Percentiles rank a stretch among this genome's conserved stretches.
Evolutionary conservation across 2,888 invertebrate genomes (phyloP).

Genomic region (Capitulum mitella): DNA sequence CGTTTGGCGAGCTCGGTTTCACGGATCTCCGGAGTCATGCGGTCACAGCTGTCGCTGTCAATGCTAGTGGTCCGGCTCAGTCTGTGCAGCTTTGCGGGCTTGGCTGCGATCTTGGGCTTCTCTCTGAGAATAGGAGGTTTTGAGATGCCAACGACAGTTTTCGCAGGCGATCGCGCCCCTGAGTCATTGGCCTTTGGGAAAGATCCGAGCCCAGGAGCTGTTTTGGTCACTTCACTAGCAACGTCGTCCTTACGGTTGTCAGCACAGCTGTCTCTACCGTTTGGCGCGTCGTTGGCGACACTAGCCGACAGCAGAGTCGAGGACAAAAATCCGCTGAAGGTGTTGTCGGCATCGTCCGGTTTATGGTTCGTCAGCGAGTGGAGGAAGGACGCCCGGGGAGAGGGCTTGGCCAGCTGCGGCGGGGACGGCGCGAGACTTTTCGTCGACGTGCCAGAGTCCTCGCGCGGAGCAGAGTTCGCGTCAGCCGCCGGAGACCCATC

Average conservation of each 20-base stretch:
- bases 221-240: background rate
- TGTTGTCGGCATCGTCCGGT: background rate
- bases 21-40: background rate
- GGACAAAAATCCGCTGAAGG: background rate
- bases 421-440: too few species aligned
- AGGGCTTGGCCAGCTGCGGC: background rate
- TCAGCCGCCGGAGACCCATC: too few species aligned
- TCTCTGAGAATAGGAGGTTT: slow-evolving; percentile 36
- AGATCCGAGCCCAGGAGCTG: background rate
- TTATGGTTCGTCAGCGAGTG: background rate
- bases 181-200: background rate
- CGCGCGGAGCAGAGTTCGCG: too few species aligned
- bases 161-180: background rate
- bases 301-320: background rate
- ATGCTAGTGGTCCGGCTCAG: background rate
- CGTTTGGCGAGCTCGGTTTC: background rate
- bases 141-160: slow-evolving; percentile 30
- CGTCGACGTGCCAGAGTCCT: too few species aligned
- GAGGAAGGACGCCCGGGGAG: background rate
- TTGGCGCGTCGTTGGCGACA: background rate
- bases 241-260: background rate
- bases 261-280: background rate
- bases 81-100: slow-evolving; percentile 25
- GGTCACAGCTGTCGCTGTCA: background rate
- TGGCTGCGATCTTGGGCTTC: slow-evolving; percentile 39